phyloP scores from a whole-genome alignment of 1,140 invertebrate genomes.

The Pseudomyrmex sp. region DNA sequence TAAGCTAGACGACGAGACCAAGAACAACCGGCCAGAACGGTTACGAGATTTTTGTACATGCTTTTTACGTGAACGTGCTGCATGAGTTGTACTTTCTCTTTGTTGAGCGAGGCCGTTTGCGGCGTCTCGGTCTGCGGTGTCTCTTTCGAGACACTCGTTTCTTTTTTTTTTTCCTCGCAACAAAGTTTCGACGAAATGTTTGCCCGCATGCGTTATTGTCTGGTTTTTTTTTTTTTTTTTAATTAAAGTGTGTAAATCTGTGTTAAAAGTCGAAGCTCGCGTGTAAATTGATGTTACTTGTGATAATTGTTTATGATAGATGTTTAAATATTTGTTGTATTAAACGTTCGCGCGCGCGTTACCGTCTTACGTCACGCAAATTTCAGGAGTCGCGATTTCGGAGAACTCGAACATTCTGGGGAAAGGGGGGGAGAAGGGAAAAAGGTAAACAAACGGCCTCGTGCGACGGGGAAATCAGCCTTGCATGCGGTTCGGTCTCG shows the following conservation, averaged over 20 bases:
- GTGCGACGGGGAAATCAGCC: slow-evolving; percentile 44
- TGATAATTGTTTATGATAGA: too few species aligned
- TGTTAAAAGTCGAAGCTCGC: neutral
- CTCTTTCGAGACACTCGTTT: neutral
- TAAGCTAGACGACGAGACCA: slow-evolving; percentile 80
- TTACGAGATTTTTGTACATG: slow-evolving; percentile 56
- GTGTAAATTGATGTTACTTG: too few species aligned
- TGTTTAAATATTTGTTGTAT: too few species aligned
- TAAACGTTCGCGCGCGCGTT: too few species aligned
- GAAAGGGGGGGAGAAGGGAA: too few species aligned
- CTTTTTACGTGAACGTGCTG: slow-evolving; percentile 65
- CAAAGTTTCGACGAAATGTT: too few species aligned
- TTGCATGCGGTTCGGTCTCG: slow-evolving; percentile 62
- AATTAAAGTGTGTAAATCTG: neutral
- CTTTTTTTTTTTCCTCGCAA: neutral
- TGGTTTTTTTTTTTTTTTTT: too few species aligned
- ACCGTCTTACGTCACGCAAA: too few species aligned
- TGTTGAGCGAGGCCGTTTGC: slow-evolving; percentile 42
- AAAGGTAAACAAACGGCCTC: slow-evolving; percentile 29
- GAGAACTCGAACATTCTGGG: too few species aligned
- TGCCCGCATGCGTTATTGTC: too few species aligned
- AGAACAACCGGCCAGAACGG: neutral
- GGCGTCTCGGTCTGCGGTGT: neutral
- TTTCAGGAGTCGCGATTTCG: too few species aligned
- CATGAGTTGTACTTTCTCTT: slow-evolving; percentile 67